Evolutionary conservation across 2,888 invertebrate species (phyloP).

Genomic region (Ethmia dodecea): DNA sequence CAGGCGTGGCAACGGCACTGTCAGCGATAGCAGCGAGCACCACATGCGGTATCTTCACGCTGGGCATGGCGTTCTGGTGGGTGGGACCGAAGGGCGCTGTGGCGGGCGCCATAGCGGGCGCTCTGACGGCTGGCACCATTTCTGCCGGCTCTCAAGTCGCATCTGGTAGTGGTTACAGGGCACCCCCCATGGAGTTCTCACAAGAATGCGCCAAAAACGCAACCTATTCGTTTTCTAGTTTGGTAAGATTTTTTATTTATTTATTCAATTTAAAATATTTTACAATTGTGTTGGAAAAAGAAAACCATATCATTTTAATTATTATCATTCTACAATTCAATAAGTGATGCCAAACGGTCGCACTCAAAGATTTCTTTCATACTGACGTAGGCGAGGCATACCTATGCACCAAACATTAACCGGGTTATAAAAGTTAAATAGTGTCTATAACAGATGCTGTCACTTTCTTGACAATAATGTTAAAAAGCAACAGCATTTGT

Average conservation of each 20-base stretch:
- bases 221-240: conserved; percentile 39
- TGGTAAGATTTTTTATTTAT: neutral
- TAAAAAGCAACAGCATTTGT: no score
- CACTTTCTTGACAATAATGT: no score
- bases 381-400: no score
- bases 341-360: no score
- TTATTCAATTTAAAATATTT: neutral
- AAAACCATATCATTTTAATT: no score
- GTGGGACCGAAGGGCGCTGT: conserved; percentile 82
- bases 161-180: conserved; percentile 76
- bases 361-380: no score
- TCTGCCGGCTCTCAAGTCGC: conserved; percentile 83
- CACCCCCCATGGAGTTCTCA: conserved; percentile 53
- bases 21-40: conserved; percentile 91
- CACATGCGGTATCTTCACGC: conserved; percentile 88
- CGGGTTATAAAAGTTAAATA: no score
- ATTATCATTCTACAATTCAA: no score
- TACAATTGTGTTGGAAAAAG: no score
- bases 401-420: no score
- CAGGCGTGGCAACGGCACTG: conserved; percentile 82
- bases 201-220: conserved; percentile 43
- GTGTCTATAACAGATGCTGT: no score
- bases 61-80: conserved; percentile 91
- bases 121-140: conserved; percentile 78
- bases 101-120: conserved; percentile 79